Base-by-base conservation (phyloP, 2,113 vertebrate species). In the Spea multiplicata region DNA sequence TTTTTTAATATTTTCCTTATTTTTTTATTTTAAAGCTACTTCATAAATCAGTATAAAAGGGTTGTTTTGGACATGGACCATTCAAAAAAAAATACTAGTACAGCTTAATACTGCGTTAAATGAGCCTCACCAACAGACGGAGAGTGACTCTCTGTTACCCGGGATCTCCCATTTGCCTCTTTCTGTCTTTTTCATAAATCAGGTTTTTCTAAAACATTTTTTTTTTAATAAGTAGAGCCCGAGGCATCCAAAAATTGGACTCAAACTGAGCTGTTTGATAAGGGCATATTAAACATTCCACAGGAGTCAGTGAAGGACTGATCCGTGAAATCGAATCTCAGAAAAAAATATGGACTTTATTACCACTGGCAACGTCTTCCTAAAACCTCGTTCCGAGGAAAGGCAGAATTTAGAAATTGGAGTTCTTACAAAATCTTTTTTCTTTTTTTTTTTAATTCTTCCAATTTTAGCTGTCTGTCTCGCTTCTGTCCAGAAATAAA, bases 241-340 rank as follows among this genome's bases (percentile, higher is more conserved):
- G 62, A 55, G 76, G 69, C 76, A 47, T 73, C 9, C 70, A 10
- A 79, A 62, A 44, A 79, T 66, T 62, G 17, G 5, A 49, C 76
- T 79, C 76, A 79, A 69, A 73, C 70, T 65, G 76, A 79, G 70
- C 76, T 44, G 49, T 70, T 57, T 73, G 76, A 79, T 79, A 79
- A 79, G 67, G 55, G 44, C 76, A 79, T 79, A 79, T 79, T 79
- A 79, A 66, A 72, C 76, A 79, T 79, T 79, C 76, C 76, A 70
- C 75, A 73, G 69, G 44, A 73, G 76, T 57, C 76, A n/a, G 67
- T 79, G 49, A 78, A 55, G 70, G 67, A 66, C 14, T 57, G 57
- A 57, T 44, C 47, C 14, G 48, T 79, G 76, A 79, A 79, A 79
- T 66, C 62, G 57, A 72, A 73, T 73, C 76, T 57, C 70, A 73